A percentile compares a stretch with the other conserved stretches of the same genome.
Evolutionary conservation across 2,113 vertebrate species (phyloP).

Genomic region (Zosterops pallidus): DNA sequence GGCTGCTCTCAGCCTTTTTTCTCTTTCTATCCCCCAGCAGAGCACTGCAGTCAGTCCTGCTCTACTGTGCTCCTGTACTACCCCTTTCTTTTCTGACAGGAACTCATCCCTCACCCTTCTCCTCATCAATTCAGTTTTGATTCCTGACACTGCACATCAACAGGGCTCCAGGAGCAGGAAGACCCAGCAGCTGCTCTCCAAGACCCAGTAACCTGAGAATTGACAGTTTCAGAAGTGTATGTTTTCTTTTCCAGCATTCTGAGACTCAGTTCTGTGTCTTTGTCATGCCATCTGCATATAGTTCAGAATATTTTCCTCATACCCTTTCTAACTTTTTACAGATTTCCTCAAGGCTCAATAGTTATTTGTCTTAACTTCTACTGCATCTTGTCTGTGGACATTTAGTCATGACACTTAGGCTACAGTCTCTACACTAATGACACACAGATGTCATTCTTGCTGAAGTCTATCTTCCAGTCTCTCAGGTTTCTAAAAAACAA

Average conservation of each 20-base stretch:
- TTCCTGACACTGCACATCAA: neutral
- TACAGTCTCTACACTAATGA: neutral
- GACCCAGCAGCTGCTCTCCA: neutral
- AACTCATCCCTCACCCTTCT: neutral
- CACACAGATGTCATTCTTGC: neutral
- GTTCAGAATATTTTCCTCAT: constrained; percentile 5
- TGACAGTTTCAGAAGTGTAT: neutral
- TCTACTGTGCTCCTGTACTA: neutral
- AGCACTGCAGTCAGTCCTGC: neutral
- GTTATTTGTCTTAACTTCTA: neutral
- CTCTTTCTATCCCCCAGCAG: neutral
- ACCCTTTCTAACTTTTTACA: neutral
- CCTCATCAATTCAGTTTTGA: neutral
- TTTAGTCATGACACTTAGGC: neutral
- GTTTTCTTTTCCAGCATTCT: neutral
- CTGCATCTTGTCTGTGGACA: neutral
- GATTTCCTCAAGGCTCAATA: neutral
- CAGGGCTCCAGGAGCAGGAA: neutral
- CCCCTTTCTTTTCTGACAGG: neutral
- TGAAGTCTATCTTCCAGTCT: neutral
- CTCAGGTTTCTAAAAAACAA: neutral
- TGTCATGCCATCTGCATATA: neutral
- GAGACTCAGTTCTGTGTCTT: neutral
- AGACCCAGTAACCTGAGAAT: neutral
- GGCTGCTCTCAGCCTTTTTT: neutral